Percentiles rank a stretch among this genome's conserved stretches.
phyloP scores from a whole-genome alignment of 2,888 invertebrate genomes.

The Lasioglossum oenotherae region DNA sequence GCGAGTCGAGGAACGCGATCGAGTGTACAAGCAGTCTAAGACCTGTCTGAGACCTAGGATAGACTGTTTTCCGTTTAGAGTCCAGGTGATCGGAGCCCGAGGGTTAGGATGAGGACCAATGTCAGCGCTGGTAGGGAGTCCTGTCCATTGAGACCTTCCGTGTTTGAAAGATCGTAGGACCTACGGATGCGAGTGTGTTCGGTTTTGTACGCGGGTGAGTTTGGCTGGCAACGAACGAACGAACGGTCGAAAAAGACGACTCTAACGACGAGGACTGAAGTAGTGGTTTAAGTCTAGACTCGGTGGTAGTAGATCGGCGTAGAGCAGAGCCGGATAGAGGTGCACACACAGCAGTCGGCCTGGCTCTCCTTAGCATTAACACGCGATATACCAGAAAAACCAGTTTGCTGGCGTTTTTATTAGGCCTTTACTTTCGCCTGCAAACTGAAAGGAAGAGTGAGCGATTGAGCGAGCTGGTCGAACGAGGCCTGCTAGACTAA shows the following conservation, averaged over 20 bases:
- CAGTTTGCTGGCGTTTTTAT: conserved; percentile 77
- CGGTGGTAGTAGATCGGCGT: conserved; percentile 56
- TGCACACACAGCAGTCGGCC: conserved; percentile 57
- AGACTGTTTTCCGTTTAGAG: too few species aligned
- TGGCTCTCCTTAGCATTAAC: conserved; percentile 76
- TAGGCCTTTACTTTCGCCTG: conserved; percentile 81
- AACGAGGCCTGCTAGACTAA: conserved; percentile 55
- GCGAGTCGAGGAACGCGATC: too few species aligned
- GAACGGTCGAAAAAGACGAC: conserved; percentile 25
- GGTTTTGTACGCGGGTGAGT: neutral
- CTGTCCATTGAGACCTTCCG: neutral
- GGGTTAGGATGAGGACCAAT: neutral
- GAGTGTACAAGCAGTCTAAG: too few species aligned
- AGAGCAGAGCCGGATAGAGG: conserved; percentile 57
- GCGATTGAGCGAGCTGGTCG: conserved; percentile 49
- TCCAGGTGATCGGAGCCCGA: too few species aligned
- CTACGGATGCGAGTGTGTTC: neutral
- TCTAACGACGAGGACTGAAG: conserved; percentile 20
- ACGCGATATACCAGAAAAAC: conserved; percentile 80
- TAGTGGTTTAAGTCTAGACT: conserved; percentile 7
- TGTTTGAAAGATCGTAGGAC: too few species aligned
- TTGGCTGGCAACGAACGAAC: neutral
- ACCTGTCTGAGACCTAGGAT: too few species aligned
- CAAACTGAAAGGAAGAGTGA: conserved; percentile 80
- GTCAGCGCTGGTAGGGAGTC: neutral